Evolutionary conservation across 2,888 invertebrate species (phyloP).

Genomic region (Melanostoma mellinum): DNA sequence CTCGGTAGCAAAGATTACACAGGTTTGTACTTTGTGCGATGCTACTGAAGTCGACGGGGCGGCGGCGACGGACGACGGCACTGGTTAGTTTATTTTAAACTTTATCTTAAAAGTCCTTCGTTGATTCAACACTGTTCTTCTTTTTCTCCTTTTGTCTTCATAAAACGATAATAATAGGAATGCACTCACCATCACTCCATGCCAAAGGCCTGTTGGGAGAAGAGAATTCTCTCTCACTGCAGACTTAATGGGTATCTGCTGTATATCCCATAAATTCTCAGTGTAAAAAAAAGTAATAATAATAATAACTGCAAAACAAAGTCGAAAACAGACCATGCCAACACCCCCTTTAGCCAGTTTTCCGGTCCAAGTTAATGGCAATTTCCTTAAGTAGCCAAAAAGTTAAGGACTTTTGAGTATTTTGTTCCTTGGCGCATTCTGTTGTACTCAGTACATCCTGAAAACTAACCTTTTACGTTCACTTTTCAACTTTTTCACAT

Average conservation of each 20-base stretch:
- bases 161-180: not conserved
- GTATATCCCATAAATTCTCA: constrained; percentile 58
- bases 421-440: constrained; percentile 61
- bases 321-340: constrained; percentile 3
- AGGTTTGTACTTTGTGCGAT: too few relatives aligned
- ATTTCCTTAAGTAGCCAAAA: constrained; percentile 68
- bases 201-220: constrained; percentile 31
- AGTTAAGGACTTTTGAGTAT: constrained; percentile 60
- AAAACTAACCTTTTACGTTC: constrained; percentile 37
- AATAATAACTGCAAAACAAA: not conserved
- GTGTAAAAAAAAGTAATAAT: constrained; percentile 12
- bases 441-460: constrained; percentile 51
- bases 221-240: constrained; percentile 34
- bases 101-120: too few relatives aligned
- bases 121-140: too few relatives aligned
- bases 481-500: constrained; percentile 6
- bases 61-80: too few relatives aligned
- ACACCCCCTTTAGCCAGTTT: constrained; percentile 20
- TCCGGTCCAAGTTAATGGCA: constrained; percentile 42
- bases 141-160: too few relatives aligned
- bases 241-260: constrained; percentile 58
- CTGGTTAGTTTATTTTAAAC: too few relatives aligned
- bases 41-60: too few relatives aligned
- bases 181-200: constrained; percentile 36
- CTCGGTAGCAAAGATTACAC: too few relatives aligned